These are phyloP conservation scores for Drosophila kanapiae DNA, from an alignment of 1,140 invertebrate genomes.

Conservation along the genomic window DNA sequence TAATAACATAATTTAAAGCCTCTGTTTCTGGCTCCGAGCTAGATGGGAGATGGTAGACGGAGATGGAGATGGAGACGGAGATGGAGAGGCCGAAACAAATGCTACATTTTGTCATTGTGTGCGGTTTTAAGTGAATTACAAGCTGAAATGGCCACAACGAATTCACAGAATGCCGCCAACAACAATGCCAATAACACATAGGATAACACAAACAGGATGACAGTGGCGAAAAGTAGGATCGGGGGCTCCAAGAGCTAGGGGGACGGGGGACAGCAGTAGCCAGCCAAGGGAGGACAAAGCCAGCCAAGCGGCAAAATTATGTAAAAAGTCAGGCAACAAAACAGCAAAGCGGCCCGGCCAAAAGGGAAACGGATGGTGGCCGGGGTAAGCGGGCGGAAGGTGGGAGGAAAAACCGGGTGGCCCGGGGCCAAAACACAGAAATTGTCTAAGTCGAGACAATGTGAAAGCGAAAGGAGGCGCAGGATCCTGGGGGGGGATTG, in stretches of 20 bases:
- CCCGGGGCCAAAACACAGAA: conserved; percentile 44
- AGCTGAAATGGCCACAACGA: conserved; percentile 65
- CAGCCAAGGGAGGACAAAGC: conserved; percentile 62
- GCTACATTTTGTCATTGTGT: conserved; percentile 70
- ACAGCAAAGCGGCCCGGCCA: conserved; percentile 33
- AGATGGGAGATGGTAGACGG: background rate
- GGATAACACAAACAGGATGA: conserved; percentile 57
- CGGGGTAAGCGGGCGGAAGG: conserved; percentile 1
- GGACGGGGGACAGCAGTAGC: conserved; percentile 3
- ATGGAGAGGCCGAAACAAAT: conserved; percentile 22
- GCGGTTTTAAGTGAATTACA: conserved; percentile 80
- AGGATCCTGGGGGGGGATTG: background rate
- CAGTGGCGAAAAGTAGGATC: conserved; percentile 27
- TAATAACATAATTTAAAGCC: conserved; percentile 67
- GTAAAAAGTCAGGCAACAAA: conserved; percentile 78
- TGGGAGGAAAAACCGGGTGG: conserved; percentile 4
- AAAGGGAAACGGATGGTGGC: conserved; percentile 19
- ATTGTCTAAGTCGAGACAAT: conserved; percentile 72
- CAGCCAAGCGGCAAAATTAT: conserved; percentile 80
- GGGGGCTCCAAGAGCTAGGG: background rate
- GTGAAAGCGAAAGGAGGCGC: conserved; percentile 60
- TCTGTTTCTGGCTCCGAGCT: conserved; percentile 15
- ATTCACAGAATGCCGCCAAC: conserved; percentile 57
- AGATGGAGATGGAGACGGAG: background rate
- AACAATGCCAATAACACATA: conserved; percentile 61